A percentile compares a stretch with the other conserved stretches of the same genome.
Evolutionary conservation across 2,113 vertebrate genomes (phyloP).

Genomic region (Lamprologus callipterus): DNA sequence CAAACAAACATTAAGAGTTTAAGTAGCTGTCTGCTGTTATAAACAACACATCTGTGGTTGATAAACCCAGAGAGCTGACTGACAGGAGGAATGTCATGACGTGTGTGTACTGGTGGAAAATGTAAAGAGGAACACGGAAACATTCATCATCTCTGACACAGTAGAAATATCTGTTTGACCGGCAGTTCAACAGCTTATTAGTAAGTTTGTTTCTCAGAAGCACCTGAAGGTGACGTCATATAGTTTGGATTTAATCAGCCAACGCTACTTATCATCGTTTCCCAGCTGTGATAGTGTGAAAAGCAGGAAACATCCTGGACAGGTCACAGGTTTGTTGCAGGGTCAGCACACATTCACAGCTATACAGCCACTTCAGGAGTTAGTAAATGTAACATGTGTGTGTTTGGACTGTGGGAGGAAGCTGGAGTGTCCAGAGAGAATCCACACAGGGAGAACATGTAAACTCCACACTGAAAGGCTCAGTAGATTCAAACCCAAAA

Average conservation of each 20-base stretch:
- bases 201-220: not conserved
- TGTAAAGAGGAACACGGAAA: not conserved
- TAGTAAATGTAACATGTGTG: no score
- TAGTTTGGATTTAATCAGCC: no score
- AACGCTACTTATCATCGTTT: no score
- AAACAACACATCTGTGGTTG: not conserved
- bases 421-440: no score
- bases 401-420: fast-evolving
- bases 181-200: not conserved
- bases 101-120: not conserved
- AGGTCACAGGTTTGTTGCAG: no score
- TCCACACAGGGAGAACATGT: no score
- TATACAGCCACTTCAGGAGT: fast-evolving
- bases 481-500: fast-evolving
- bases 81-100: not conserved
- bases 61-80: not conserved
- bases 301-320: fast-evolving
- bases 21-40: not conserved
- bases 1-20: not conserved
- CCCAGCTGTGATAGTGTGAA: no score
- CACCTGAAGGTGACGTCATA: fast-evolving
- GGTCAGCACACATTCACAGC: no score
- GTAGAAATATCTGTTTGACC: not conserved
- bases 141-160: no score
- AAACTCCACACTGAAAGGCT: fast-evolving